Evolutionary conservation across 2,888 invertebrate species (phyloP).

Genomic region (Phasia obesa): DNA sequence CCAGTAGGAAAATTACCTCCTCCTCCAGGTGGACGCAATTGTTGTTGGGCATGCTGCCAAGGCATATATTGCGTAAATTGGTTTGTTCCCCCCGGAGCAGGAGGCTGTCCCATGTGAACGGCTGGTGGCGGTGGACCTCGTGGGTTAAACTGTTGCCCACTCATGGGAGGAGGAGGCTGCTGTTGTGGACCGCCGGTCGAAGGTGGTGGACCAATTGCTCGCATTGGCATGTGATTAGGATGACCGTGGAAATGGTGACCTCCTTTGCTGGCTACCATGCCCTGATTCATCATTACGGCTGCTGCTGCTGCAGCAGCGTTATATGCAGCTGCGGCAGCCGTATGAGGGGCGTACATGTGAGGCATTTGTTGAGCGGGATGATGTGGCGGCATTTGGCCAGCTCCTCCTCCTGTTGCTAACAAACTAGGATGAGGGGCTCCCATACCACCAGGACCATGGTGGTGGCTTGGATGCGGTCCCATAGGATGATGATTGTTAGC

Average conservation of each 20-base stretch:
- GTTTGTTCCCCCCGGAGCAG: slow-evolving; percentile 73
- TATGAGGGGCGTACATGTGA: slow-evolving; percentile 76
- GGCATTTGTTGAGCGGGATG: slow-evolving; percentile 77
- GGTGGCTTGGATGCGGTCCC: slow-evolving; percentile 73
- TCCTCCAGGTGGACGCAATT: slow-evolving; percentile 74
- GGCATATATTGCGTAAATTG: slow-evolving; percentile 80
- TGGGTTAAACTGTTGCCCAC: slow-evolving; percentile 72
- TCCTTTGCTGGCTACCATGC: slow-evolving; percentile 69
- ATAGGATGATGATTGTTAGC: slow-evolving; percentile 74
- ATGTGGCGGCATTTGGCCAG: slow-evolving; percentile 76
- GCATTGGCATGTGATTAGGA: slow-evolving; percentile 76
- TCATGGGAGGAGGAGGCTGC: slow-evolving; percentile 73
- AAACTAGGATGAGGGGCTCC: slow-evolving; percentile 69
- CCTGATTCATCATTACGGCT: slow-evolving; percentile 79
- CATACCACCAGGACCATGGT: slow-evolving; percentile 70
- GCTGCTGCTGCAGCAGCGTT: slow-evolving; percentile 74
- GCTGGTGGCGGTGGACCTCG: slow-evolving; percentile 76
- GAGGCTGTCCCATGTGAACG: slow-evolving; percentile 77
- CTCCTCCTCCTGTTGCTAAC: slow-evolving; percentile 59
- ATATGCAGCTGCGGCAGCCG: slow-evolving; percentile 72
- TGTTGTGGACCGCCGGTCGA: slow-evolving; percentile 73
- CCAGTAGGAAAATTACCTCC: slow-evolving; percentile 68
- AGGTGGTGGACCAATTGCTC: slow-evolving; percentile 75
- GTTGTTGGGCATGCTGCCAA: slow-evolving; percentile 80
- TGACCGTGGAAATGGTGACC: slow-evolving; percentile 75